Percentiles rank a stretch among this genome's conserved stretches.
phyloP scores from a whole-genome alignment of 2,113 vertebrate genomes.

The Theristicus caerulescens region DNA sequence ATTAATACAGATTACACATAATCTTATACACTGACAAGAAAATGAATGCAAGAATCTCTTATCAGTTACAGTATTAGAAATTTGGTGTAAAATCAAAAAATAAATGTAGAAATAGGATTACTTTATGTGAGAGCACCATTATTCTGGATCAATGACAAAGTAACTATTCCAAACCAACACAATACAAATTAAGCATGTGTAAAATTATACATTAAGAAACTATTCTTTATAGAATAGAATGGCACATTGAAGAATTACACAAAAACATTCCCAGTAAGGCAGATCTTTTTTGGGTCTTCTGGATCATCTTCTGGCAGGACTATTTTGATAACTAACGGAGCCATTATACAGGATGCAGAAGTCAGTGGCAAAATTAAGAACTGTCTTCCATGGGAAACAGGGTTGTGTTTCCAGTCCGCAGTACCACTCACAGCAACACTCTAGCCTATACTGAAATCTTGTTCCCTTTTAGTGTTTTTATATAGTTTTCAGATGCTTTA shows the following conservation, averaged over 20 bases:
- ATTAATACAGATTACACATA: neutral
- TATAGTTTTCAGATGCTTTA: neutral
- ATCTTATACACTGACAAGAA: neutral
- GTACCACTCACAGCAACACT: neutral
- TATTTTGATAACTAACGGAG: neutral
- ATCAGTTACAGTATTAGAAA: neutral
- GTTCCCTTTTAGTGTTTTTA: neutral
- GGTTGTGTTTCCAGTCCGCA: neutral
- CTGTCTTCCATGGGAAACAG: neutral
- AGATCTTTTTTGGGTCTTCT: neutral
- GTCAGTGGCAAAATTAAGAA: neutral
- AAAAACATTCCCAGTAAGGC: neutral
- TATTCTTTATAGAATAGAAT: neutral
- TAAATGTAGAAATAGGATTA: neutral
- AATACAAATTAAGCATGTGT: neutral
- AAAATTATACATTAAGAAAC: neutral
- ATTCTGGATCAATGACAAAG: neutral
- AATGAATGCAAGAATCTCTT: neutral
- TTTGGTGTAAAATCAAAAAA: neutral
- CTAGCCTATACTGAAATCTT: neutral
- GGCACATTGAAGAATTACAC: neutral
- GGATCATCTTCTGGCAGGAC: neutral
- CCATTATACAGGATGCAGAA: neutral
- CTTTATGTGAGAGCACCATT: neutral
- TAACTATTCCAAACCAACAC: neutral